Conservation (phyloP, 2,113 vertebrate genomes). For the Peucedramus taeniatus region DNA sequence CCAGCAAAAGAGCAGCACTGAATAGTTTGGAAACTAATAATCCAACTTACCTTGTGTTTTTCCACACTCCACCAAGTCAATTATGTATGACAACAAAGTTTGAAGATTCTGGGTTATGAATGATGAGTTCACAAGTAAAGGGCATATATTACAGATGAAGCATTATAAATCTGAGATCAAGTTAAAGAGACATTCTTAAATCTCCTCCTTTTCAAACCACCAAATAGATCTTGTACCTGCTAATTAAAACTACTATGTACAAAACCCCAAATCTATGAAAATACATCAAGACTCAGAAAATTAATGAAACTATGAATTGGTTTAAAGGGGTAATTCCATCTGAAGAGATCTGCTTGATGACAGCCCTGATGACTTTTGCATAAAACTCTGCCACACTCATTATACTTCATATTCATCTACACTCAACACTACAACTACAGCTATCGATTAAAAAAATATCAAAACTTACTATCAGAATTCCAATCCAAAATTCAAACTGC, state of each 20-base stretch:
- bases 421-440: neutral
- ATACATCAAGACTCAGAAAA: neutral
- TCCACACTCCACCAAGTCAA: neutral
- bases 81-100: neutral
- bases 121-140: neutral
- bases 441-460: neutral
- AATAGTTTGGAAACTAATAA: neutral
- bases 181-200: neutral
- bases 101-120: neutral
- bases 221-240: neutral
- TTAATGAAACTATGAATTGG: neutral
- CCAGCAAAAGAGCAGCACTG: neutral
- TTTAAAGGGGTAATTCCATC: neutral
- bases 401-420: neutral
- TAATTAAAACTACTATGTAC: neutral
- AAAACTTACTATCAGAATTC: neutral
- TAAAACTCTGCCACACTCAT: neutral
- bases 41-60: neutral
- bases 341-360: neutral
- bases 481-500: neutral
- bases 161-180: neutral
- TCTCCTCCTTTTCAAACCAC: neutral
- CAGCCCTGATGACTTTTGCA: neutral
- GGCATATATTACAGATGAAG: neutral
- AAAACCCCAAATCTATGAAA: neutral